Base-by-base conservation (phyloP, 1,140 invertebrate species). In the Pseudomyrmex sp. region DNA sequence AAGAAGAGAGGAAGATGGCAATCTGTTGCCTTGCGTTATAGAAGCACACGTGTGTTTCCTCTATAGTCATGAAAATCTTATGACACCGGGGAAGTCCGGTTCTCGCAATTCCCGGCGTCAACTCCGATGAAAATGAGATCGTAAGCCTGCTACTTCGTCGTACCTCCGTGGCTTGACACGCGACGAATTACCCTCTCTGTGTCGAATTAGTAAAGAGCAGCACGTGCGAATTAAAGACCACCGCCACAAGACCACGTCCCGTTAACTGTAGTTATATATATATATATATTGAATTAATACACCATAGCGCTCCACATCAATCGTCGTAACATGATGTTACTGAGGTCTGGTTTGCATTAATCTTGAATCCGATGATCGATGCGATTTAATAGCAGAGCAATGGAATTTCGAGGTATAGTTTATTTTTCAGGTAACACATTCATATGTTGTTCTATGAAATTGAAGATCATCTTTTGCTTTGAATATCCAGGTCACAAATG, bases 61-160 rank as follows among this genome's bases (percentile, higher is more conserved):
- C 72, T 7, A 83, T 26, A 83, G 85, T 89, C 90, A 85, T 92
- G 91, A 91, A 92, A 91, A 63, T 85, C 83, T 90, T 90, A 92
- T 90, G 87, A 88, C 86, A 61, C 18, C 62, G 7, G 68, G 75
- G 66, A 85, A 83, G 87, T 84, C 85, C 74, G 79, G 79, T 77
- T 72, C 83, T 75, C 18, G 87, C 87, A 88, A 91, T 91, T 89
- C 83, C 83, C 85, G 59, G 52, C 84, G 79, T 86, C 84, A 90
- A 85, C 84, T 89, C 80, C 85, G 85, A 88, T 85, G 90, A 91
- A 90, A 91, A 90, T 90, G 77, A 70, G 86, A 85, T 88, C 65
- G 69, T 58, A 48, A 58, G 54, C 46, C 72, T 10, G 46, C 23
- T 13, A 46, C 18, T 2, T n/a, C 26, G 3, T 23, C 26, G 46